Percentiles rank a stretch among this genome's conserved stretches.
phyloP scores from a whole-genome alignment of 2,888 invertebrate species.

The Sthenelais limicola region DNA sequence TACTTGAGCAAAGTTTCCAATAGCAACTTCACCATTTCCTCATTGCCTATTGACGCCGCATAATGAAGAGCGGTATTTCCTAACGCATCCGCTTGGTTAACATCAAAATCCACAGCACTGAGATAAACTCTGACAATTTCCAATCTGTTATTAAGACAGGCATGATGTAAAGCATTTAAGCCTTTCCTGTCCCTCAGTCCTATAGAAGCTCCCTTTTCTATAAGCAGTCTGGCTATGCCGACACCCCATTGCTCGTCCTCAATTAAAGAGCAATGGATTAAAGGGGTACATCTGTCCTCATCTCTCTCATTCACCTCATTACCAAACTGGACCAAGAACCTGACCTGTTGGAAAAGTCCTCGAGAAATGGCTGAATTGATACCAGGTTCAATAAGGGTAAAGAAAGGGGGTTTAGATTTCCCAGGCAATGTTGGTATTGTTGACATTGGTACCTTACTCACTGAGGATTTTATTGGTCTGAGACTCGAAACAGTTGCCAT shows the following conservation, averaged over 20 bases:
- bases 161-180: slow-evolving; percentile 68
- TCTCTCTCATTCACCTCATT: slow-evolving; percentile 60
- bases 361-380: slow-evolving; percentile 59
- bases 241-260: slow-evolving; percentile 66
- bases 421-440: too few species aligned
- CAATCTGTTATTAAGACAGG: slow-evolving; percentile 63
- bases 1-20: slow-evolving; percentile 47
- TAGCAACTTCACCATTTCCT: slow-evolving; percentile 55
- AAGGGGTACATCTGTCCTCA: slow-evolving; percentile 60
- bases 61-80: slow-evolving; percentile 71
- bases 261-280: slow-evolving; percentile 66
- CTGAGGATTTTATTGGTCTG: too few species aligned
- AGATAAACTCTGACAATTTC: slow-evolving; percentile 56
- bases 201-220: slow-evolving; percentile 66
- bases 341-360: slow-evolving; percentile 68
- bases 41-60: slow-evolving; percentile 61
- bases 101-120: slow-evolving; percentile 66
- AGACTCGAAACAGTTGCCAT: too few species aligned
- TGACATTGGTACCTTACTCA: too few species aligned
- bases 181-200: slow-evolving; percentile 60
- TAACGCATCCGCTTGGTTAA: slow-evolving; percentile 61
- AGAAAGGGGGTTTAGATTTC: too few species aligned
- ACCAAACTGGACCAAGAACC: slow-evolving; percentile 64
- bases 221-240: slow-evolving; percentile 65
- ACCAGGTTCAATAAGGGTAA: slow-evolving; percentile 8